phyloP scores from a whole-genome alignment of 2,113 vertebrate species.

The Xiphorhynchus elegans region DNA sequence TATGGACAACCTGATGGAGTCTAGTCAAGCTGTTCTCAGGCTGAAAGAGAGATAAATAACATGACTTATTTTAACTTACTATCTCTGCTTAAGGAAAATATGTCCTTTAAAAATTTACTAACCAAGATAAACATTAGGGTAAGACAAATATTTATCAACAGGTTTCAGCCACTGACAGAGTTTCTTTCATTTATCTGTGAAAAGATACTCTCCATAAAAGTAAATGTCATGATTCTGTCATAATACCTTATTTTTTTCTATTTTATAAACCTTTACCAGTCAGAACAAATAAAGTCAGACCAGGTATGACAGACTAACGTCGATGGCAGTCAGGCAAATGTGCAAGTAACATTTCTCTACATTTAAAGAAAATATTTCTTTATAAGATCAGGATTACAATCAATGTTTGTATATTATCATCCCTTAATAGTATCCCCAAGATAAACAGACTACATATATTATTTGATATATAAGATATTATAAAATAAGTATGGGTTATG shows the following conservation, averaged over 20 bases:
- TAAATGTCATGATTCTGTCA: neutral
- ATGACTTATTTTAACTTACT: neutral
- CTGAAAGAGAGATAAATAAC: neutral
- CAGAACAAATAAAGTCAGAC: conserved; percentile 4
- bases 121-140: neutral
- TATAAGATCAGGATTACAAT: neutral
- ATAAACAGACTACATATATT: neutral
- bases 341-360: neutral
- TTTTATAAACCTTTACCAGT: neutral
- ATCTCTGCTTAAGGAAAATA: neutral
- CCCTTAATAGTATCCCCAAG: neutral
- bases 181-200: neutral
- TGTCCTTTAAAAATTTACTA: neutral
- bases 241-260: neutral
- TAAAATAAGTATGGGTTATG: neutral
- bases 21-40: neutral
- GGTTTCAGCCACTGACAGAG: neutral
- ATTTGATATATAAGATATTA: neutral
- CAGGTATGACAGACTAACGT: neutral
- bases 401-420: neutral
- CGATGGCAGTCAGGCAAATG: neutral
- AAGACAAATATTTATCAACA: neutral
- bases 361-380: neutral
- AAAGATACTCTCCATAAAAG: neutral
- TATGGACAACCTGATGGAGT: neutral